Conservation (phyloP, 1,140 invertebrate genomes). For the Homalodisca vitripennis region DNA sequence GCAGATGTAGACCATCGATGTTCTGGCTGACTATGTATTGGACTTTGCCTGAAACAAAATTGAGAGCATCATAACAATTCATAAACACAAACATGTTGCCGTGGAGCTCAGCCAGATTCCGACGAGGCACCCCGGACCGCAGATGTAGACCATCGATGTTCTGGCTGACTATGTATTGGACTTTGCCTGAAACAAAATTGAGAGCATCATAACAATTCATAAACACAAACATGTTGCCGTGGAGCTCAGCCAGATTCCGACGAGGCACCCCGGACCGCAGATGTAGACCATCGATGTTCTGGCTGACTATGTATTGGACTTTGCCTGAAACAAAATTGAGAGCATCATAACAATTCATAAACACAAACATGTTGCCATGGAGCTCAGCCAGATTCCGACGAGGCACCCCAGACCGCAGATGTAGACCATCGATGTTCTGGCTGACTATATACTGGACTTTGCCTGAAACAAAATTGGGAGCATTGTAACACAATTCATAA, state of each 20-base stretch:
- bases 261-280: slow-evolving; percentile 84
- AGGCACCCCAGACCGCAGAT: slow-evolving; percentile 85
- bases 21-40: slow-evolving; percentile 96
- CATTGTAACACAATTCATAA: no score
- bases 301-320: slow-evolving; percentile 92
- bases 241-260: slow-evolving; percentile 84
- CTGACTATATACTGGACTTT: slow-evolving; percentile 93
- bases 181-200: no score
- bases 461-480: no score
- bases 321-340: no score
- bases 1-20: slow-evolving; percentile 95
- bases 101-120: slow-evolving; percentile 89
- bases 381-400: slow-evolving; percentile 84
- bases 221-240: slow-evolving; percentile 99
- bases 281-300: slow-evolving; percentile 98
- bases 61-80: no score
- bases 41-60: no score
- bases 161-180: slow-evolving; percentile 93
- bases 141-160: slow-evolving; percentile 98
- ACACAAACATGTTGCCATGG: slow-evolving; percentile 99
- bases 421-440: slow-evolving; percentile 98
- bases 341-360: no score
- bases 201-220: no score
- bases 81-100: slow-evolving; percentile 99
- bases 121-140: slow-evolving; percentile 79